Conservation (phyloP, 2,888 invertebrate genomes). For the Gortyna flavago region DNA sequence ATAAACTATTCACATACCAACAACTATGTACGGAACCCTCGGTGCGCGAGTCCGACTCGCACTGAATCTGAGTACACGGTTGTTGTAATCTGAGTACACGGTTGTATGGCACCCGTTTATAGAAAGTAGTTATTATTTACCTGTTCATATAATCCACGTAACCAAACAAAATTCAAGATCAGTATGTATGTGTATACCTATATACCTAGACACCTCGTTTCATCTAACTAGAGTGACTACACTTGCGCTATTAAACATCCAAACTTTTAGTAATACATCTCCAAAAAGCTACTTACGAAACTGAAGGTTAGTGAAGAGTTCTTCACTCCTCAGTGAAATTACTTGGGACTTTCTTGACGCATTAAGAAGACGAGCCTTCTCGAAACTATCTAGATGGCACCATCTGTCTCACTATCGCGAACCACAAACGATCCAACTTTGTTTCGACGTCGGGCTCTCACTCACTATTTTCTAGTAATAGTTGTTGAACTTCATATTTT, state of each 20-base stretch:
- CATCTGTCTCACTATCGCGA: constrained; percentile 78
- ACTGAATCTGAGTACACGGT: too few species aligned
- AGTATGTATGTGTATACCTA: too few species aligned
- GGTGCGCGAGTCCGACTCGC: too few species aligned
- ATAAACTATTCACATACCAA: too few species aligned
- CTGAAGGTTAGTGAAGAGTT: constrained; percentile 57
- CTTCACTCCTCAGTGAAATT: constrained; percentile 66
- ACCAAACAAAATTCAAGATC: neutral
- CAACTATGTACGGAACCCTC: too few species aligned
- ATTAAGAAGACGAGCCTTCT: constrained; percentile 73
- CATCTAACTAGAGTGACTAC: neutral
- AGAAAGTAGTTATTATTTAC: neutral
- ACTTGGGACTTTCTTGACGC: constrained; percentile 75
- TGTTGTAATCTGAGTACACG: neutral
- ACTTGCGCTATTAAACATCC: constrained; percentile 22
- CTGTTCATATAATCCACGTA: neutral
- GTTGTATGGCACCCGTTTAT: neutral
- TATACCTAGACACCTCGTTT: constrained; percentile 1
- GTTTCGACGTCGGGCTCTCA: constrained; percentile 69
- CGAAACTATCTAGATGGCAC: constrained; percentile 76
- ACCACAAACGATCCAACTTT: constrained; percentile 80
- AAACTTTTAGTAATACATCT: constrained; percentile 58
- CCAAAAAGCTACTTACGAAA: constrained; percentile 53
- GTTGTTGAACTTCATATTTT: constrained; percentile 65
- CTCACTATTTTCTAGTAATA: constrained; percentile 72